Conservation (phyloP, 2,888 invertebrate species). For the Aporophyla nigra region DNA sequence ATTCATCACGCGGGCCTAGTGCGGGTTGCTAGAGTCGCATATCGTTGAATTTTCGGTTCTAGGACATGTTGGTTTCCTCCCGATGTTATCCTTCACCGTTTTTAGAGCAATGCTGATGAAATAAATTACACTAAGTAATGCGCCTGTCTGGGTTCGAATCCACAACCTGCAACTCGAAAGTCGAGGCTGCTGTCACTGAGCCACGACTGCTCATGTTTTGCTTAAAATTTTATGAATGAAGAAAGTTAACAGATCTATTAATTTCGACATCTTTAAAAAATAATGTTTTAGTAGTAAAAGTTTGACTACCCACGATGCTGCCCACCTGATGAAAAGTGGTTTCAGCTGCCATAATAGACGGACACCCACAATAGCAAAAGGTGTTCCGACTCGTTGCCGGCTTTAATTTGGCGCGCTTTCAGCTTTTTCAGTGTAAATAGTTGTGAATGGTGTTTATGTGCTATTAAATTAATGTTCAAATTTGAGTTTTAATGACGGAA, state of each 20-base stretch:
- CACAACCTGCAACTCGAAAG: too few relatives aligned
- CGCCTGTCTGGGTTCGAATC: too few relatives aligned
- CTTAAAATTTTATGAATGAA: background rate
- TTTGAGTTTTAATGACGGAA: background rate
- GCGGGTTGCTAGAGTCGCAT: too few relatives aligned
- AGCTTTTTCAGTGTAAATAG: slow-evolving; percentile 24
- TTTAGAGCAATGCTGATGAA: too few relatives aligned
- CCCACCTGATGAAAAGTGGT: slow-evolving; percentile 16
- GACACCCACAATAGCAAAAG: slow-evolving; percentile 29
- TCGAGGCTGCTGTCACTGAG: too few relatives aligned
- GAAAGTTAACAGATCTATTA: background rate
- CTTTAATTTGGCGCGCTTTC: slow-evolving; percentile 37
- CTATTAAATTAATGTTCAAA: slow-evolving; percentile 17
- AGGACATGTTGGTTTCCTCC: too few relatives aligned
- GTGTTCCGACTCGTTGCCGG: slow-evolving; percentile 15
- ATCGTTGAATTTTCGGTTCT: too few relatives aligned
- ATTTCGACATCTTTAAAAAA: background rate
- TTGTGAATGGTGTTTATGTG: slow-evolving; percentile 22
- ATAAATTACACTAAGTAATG: too few relatives aligned
- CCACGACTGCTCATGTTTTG: background rate
- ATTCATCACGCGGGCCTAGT: too few relatives aligned
- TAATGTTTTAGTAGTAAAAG: background rate
- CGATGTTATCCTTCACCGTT: too few relatives aligned
- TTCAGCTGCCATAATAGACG: slow-evolving; percentile 6
- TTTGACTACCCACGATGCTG: background rate